Percentiles rank a stretch among this genome's conserved stretches.
These are phyloP conservation scores for Genyomyrus donnyi DNA, from an alignment of 2,113 vertebrate genomes.

Conservation along the genomic window DNA sequence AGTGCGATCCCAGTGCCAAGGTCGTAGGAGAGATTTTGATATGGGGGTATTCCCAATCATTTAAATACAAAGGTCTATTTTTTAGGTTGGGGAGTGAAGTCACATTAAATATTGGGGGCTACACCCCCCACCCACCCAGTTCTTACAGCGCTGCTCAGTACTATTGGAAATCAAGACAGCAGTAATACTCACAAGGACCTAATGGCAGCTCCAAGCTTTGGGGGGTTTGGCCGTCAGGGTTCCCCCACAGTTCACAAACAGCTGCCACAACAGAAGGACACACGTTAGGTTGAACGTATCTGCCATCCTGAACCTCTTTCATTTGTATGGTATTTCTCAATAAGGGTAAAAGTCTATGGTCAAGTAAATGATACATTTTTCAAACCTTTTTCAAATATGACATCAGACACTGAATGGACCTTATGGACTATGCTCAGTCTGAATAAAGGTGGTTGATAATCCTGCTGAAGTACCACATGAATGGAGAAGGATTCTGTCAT, in stretches of 20 bases:
- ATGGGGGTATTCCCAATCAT: neutral
- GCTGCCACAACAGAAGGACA: neutral
- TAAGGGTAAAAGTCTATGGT: neutral
- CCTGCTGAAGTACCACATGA: neutral
- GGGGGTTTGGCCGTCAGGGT: neutral
- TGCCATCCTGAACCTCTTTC: neutral
- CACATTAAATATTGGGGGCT: neutral
- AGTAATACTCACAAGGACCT: neutral
- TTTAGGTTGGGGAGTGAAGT: neutral
- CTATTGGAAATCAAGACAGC: neutral
- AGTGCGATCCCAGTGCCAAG: neutral
- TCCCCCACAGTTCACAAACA: neutral
- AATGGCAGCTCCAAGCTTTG: neutral
- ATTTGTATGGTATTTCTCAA: neutral
- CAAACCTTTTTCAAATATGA: neutral
- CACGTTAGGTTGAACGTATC: neutral
- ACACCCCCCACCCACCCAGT: neutral
- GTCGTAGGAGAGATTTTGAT: neutral
- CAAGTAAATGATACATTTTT: neutral
- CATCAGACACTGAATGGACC: neutral
- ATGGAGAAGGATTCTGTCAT: neutral
- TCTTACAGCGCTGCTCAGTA: neutral
- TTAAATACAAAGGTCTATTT: neutral
- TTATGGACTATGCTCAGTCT: neutral
- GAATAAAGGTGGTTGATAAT: neutral